A percentile compares a stretch with the other conserved stretches of the same genome.
Conservation (phyloP, 2,797 vertebrate genomes). For the Scyliorhinus canicula region DNA sequence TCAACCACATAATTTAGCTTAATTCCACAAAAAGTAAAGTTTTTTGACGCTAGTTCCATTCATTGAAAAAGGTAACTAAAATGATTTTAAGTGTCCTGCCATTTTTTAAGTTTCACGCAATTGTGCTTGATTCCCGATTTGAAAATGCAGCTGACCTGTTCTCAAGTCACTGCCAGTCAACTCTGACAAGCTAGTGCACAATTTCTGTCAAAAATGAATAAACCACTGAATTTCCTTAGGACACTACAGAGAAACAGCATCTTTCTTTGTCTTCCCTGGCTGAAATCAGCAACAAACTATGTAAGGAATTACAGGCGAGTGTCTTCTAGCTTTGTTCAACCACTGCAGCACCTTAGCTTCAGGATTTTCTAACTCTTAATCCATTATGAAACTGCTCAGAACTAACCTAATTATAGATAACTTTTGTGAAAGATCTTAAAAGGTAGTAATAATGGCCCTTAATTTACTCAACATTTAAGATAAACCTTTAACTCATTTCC, state of each 20-base stretch:
- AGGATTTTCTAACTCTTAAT: not conserved
- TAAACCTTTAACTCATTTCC: not conserved
- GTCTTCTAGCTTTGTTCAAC: not conserved
- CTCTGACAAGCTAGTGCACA: not conserved
- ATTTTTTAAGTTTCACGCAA: not conserved
- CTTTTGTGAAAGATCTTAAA: not conserved
- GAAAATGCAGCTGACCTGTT: not conserved
- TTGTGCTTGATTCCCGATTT: not conserved
- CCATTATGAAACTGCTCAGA: not conserved
- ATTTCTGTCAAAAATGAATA: not conserved
- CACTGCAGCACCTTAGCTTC: not conserved
- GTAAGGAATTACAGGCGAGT: not conserved
- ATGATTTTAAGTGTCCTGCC: not conserved
- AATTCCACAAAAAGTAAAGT: not conserved
- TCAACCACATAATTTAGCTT: not conserved
- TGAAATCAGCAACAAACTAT: not conserved
- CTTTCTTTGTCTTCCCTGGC: not conserved
- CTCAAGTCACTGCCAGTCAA: not conserved
- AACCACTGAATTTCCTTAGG: not conserved
- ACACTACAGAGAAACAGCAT: not conserved
- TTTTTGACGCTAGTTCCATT: not conserved
- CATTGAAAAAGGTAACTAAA: not conserved
- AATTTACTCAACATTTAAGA: not conserved
- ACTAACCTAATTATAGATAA: not conserved
- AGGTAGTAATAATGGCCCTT: not conserved